Base-by-base conservation (phyloP, 2,888 invertebrate genomes). In the Catocala fraxini region DNA sequence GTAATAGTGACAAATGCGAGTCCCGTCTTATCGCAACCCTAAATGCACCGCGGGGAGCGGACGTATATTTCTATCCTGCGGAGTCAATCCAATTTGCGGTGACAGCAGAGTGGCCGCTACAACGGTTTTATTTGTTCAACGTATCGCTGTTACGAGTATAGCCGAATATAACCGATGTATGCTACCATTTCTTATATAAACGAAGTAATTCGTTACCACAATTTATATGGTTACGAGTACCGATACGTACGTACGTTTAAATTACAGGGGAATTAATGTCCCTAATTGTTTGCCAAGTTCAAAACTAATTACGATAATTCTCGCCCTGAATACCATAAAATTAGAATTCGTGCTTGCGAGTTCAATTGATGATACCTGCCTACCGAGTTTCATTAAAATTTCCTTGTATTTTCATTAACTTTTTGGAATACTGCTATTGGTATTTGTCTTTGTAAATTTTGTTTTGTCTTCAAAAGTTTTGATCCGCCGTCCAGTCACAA, bases 41-140 rank as follows among this genome's bases (percentile, higher is more conserved):
- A 79, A 83, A 84, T 83, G 83, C 81, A 82, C 77, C 77, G 66
- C 75, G 63, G 77, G 79, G 78, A 80, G 64, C 64, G 64, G 70
- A 66, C 80, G 75, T 83, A 83, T 84, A 83, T 85, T 86, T 85
- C 82, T 83, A 83, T 83, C 79, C 79, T 71, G 73, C 73, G 79
- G 74, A 88, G 88, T 88, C 90, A 89, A 89, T 89, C 86, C 89
- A 90, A 90, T 90, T 89, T 89, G 84, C 73, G 85, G 84, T 80
- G 85, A 86, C 85, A 82, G 84, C 81, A 71, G 77, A 83, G 86
- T 82, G 83, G 82, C 81, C 84, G 81, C 84, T 76, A 82, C 85
- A 82, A 52, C 71, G 79, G 79, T 86, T 88, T 86, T 88, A 89
- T 89, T 88, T 85, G 85, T 81, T 79, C 84, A 82, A 82, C 82